Percentiles rank a stretch among this genome's conserved stretches.
phyloP scores from a whole-genome alignment of 1,140 invertebrate genomes.

The Zaprionus gabonicus region DNA sequence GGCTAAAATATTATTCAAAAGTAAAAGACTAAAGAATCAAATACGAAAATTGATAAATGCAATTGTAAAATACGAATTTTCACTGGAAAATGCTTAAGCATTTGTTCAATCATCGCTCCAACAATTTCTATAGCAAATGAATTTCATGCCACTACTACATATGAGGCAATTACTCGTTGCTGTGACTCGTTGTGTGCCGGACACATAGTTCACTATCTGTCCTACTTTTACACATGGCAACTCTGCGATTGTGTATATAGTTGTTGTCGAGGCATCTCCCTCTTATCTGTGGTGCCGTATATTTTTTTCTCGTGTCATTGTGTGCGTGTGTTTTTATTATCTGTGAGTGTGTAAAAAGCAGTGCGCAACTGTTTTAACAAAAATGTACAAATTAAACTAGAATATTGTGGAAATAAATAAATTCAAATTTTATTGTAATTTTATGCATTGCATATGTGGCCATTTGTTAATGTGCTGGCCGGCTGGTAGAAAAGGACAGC shows the following conservation, averaged over 20 bases:
- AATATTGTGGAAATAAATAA: background rate
- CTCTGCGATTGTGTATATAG: background rate
- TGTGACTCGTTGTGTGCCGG: constrained; percentile 17
- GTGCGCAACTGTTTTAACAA: constrained; percentile 39
- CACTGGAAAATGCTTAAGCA: constrained; percentile 3
- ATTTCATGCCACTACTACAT: constrained; percentile 31
- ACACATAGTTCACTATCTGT: constrained; percentile 10
- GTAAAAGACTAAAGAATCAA: background rate
- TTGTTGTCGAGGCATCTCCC: constrained; percentile 38
- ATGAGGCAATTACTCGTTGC: constrained; percentile 24
- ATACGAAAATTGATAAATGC: background rate
- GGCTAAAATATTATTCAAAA: background rate
- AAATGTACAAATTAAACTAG: constrained; percentile 12
- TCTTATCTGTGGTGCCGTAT: constrained; percentile 45
- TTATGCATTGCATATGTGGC: constrained; percentile 44
- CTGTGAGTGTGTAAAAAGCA: constrained; percentile 17
- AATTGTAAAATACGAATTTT: constrained; percentile 5
- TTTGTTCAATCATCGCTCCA: constrained; percentile 12
- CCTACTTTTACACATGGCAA: constrained; percentile 25
- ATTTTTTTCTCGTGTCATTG: constrained; percentile 21
- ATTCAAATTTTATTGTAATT: constrained; percentile 3
- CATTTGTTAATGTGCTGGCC: constrained; percentile 18
- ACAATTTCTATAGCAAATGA: constrained; percentile 29
- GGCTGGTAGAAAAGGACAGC: constrained; percentile 49
- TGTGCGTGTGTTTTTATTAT: constrained; percentile 14